Evolutionary conservation across 2,797 vertebrate genomes (phyloP), one percentile per base, ranked within the genome.

Genomic region (Hozukius guyotensis): DNA sequence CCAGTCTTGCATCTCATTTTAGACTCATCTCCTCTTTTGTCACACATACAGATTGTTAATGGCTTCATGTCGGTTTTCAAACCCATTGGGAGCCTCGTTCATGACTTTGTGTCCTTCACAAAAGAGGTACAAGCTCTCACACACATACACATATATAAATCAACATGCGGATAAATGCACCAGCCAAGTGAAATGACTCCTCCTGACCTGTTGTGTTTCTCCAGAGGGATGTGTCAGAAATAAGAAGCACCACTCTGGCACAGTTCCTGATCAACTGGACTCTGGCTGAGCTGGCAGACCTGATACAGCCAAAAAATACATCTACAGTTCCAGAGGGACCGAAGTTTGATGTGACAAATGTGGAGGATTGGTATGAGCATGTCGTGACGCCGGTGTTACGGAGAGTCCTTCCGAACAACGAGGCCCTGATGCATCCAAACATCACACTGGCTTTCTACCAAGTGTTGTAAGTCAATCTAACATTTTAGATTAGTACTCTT

Each of bases 191-290:
- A 73, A 77, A 36, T 55, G 1, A 62, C 62, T 25, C 16, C 59
- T 25, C 13, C 3, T 49, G 8, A 32, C 31, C 16, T 81, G 12
- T 18, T 67, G 31, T 70, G 61, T 63, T 64, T 75, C 67, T 64
- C 20, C 89, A 96, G 96, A 87, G 78, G 52, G 14, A 94, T 13
- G 52, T 92, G 4, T 92, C 91, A 5, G 74, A 91, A 53, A 91
- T 96, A 22, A 91, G 57, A 42, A 92, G 93, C 71, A 77, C 87
- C 73, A 95, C 89, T 27, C 62, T 96, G 77, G 75, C 94, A 2
- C 95, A 96, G 91, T 89, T 93, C 53, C 42, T 95, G 82, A 72
- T 96, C 27, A 96, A 96, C 90, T 95, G 93, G 91, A 95, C 95
- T 3, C 89, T 96, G 25, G 86, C 94, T 0, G 94, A 96, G 70